Evolutionary conservation across 2,113 vertebrate genomes (phyloP), one percentile per base, ranked within the genome.

Genomic region (Etia nguti): DNA sequence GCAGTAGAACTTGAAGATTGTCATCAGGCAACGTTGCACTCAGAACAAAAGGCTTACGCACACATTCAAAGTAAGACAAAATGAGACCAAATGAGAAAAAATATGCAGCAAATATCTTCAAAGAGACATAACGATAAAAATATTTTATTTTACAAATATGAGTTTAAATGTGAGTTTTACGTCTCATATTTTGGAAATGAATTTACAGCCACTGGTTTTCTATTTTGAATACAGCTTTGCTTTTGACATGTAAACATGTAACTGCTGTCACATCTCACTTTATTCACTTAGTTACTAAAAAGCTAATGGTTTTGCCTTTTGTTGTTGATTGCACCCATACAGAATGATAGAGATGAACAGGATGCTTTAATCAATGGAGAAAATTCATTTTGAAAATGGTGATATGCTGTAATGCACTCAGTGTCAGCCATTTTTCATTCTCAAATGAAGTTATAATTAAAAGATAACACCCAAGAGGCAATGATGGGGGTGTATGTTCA

Each of bases 371-470:
- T 90, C 11, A 75, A 36, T 50, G 13, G 20, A 62, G 46, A 59
- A 60, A 54, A 81, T 24, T 8, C 8, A 73, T 79, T 86, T 84
- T 79, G 13, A 68, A 50, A 85, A 48, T 41, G 24, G 4, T 36
- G 18, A 46, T 50, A 12, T 77, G 16, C 46, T 82, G n/a, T 34
- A 20, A 34, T 59, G 20, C 60, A 56, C 48, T 56, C 16, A 20
- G 12, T 73, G 18, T 70, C 79, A 15, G 80, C 62, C 65, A 85
- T 85, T 84, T 85, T 86, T 81, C 15, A 75, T 80, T 68, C 24
- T 81, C 50, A 34, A 89, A 81, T 84, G n/a, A 79, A 77, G 70
- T 88, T 86, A 11, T 86, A 88, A 80, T 52, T 84, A 92, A 90
- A 92, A 85, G 22, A 90, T 86, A 86, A 79, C 48, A 48, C 86